A percentile compares a stretch with the other conserved stretches of the same genome.
Evolutionary conservation across 2,888 invertebrate species (phyloP).

Genomic region (Coelogynopora nodosa): DNA sequence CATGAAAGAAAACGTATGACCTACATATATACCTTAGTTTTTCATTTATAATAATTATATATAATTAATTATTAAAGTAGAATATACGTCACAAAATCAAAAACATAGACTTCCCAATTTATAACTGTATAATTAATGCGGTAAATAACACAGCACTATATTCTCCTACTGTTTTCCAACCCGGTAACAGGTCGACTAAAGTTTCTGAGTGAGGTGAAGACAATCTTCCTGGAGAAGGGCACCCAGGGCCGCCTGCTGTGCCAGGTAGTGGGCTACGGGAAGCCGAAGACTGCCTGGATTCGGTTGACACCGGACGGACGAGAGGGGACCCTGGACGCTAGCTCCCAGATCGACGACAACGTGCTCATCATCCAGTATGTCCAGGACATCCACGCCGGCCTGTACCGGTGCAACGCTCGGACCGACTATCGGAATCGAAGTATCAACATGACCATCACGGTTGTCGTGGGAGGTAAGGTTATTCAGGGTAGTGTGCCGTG

Average conservation of each 20-base stretch:
- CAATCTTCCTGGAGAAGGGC: not conserved
- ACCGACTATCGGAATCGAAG: not conserved
- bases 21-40: too few relatives aligned
- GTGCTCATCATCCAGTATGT: conserved; percentile 22
- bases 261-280: not conserved
- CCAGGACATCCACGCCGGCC: not conserved
- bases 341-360: not conserved
- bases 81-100: too few relatives aligned
- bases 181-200: not conserved
- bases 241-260: not conserved
- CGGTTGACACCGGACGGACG: not conserved
- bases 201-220: conserved; percentile 14
- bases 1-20: too few relatives aligned
- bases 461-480: conserved; percentile 33
- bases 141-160: too few relatives aligned
- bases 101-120: too few relatives aligned
- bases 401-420: conserved; percentile 28
- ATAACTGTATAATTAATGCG: too few relatives aligned
- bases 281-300: not conserved
- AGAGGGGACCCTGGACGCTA: not conserved
- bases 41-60: too few relatives aligned
- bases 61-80: too few relatives aligned
- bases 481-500: too few relatives aligned
- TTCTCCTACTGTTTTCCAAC: too few relatives aligned
- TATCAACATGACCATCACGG: conserved; percentile 36